Evolutionary conservation across 2,113 vertebrate species (phyloP).

Genomic region (Python bivittatus): DNA sequence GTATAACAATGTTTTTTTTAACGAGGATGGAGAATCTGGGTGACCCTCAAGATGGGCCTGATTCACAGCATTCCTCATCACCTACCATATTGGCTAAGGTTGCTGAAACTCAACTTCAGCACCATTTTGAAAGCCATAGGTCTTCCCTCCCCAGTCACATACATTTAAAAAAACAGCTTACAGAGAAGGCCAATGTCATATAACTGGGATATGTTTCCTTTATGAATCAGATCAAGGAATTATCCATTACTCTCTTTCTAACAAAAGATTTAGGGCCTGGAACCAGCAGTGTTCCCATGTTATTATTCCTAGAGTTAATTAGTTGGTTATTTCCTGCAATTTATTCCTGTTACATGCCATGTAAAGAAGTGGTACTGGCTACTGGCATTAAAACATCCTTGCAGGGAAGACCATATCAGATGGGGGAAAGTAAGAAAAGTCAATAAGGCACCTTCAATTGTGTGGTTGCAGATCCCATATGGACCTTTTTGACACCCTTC

Average conservation of each 20-base stretch:
- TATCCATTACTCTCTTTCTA: not conserved
- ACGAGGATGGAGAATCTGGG: not conserved
- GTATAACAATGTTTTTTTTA: not conserved
- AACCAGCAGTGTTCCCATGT: not conserved
- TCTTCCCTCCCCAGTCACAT: not conserved
- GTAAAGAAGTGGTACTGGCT: not conserved
- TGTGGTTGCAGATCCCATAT: not conserved
- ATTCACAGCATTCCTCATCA: not conserved
- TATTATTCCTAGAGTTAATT: not conserved
- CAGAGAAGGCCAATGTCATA: not conserved
- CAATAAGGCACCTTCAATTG: not conserved
- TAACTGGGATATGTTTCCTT: not conserved
- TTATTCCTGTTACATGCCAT: not conserved
- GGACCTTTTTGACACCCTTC: not conserved
- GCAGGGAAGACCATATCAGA: not conserved
- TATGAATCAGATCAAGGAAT: not conserved
- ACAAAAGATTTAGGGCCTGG: not conserved
- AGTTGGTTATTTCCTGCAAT: not conserved
- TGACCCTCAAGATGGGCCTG: not conserved
- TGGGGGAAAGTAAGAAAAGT: not conserved
- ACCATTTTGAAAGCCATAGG: not conserved
- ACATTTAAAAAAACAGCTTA: not conserved
- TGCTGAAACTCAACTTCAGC: not conserved
- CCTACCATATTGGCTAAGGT: not conserved
- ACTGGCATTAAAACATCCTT: not conserved